Percentiles rank a stretch among this genome's conserved stretches.
These are phyloP conservation scores for Artibeus jamaicensis DNA, from an alignment of 2,797 vertebrate genomes.

Conservation along the genomic window DNA sequence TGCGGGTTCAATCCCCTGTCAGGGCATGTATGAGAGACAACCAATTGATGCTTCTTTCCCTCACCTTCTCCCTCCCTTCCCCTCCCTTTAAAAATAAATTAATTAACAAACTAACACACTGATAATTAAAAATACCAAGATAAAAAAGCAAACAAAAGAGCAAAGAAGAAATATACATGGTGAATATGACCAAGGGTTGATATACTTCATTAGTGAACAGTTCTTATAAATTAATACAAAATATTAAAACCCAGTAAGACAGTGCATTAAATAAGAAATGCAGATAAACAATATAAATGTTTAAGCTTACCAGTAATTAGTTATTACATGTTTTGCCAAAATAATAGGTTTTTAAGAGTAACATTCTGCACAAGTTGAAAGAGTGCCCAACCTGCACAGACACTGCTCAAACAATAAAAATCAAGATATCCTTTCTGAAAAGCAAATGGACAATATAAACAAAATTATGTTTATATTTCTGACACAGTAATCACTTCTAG, in stretches of 20 bases:
- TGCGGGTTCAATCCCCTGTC: too few relatives aligned
- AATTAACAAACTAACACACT: too few relatives aligned
- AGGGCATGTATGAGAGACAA: too few relatives aligned
- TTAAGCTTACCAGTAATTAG: background rate
- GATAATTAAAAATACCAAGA: background rate
- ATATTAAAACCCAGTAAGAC: slow-evolving; percentile 1
- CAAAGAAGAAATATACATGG: background rate
- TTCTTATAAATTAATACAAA: background rate
- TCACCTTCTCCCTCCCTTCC: too few relatives aligned
- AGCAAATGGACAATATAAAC: background rate
- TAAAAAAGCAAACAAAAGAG: background rate
- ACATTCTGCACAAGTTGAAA: background rate
- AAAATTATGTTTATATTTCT: background rate
- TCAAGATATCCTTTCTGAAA: background rate
- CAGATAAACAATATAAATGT: background rate
- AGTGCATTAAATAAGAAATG: background rate
- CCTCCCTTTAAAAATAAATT: too few relatives aligned
- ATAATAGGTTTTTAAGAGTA: background rate
- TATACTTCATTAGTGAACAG: background rate
- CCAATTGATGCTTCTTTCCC: too few relatives aligned
- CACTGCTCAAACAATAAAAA: background rate
- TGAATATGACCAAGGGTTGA: background rate
- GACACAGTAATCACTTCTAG: background rate
- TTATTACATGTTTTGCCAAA: background rate
- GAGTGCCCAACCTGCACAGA: background rate